Evolutionary conservation across 2,888 invertebrate genomes (phyloP), one percentile per base, ranked within the genome.

Genomic region (Meiosimyza platycephala): DNA sequence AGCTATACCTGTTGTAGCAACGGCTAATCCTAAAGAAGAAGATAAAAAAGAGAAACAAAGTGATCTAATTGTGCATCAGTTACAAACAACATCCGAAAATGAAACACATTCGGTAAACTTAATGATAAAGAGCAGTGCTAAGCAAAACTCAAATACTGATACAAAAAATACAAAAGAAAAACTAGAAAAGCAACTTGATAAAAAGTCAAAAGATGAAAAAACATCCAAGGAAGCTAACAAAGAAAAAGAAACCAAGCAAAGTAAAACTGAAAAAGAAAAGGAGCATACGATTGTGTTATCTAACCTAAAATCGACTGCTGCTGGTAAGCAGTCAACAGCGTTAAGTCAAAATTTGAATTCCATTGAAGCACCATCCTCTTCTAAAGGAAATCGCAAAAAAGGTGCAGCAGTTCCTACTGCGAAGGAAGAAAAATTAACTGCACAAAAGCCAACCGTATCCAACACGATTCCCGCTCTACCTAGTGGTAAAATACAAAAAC

Each of bases 1-100:
- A 76, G 85, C 87, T 1, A 87, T 85, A 2, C 85, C 87, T 0
- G 86, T 87, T 16, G 80, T 86, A 55, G 81, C 83, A 6, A 80
- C 80, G 11, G 75, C 80, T 22, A 74, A 66, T 22, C 78, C 78
- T 66, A 82, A 80, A 65, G 40, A 40, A 40, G 40, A 40, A 40
- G 40, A 40, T 40, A 40, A 40, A 40, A 40, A 40, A 40, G 54
- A 65, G 74, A 76, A 22, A 55, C 22, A 47, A 47, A 62, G 51
- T 33, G 60, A 60, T 33, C 28, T n/a, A 50, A 69, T 54, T 71
- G 65, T 68, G 70, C 74, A 11, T 52, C 54, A 54, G 48, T 15
- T 72, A 3, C 74, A 77, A 18, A 70, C 72, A 6, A 67, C 74
- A 2, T 28, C 71, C 6, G 75, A 75, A 12, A 76, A 57, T 6